phyloP scores from a whole-genome alignment of 2,797 vertebrate species.

The Macroramphosus scolopax region DNA sequence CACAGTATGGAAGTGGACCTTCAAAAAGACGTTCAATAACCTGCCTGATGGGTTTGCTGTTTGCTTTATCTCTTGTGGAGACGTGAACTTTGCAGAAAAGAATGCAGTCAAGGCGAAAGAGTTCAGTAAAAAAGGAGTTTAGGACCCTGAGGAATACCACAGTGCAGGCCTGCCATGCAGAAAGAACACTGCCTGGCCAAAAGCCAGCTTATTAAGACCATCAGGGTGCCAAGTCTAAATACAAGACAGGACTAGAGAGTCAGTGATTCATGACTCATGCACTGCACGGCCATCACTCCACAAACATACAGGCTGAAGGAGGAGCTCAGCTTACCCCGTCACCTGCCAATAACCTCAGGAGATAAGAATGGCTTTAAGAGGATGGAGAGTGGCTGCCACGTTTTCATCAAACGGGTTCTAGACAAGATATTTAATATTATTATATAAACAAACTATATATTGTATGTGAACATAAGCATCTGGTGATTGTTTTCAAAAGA shows the following conservation, averaged over 20 bases:
- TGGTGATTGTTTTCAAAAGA: too few species aligned
- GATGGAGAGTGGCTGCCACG: slow-evolving; percentile 23
- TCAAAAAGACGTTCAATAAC: slow-evolving; percentile 49
- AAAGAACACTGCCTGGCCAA: slow-evolving; percentile 28
- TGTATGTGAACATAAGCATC: not conserved
- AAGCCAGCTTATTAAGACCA: slow-evolving; percentile 42
- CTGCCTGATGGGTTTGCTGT: slow-evolving; percentile 33
- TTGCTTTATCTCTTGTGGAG: slow-evolving; percentile 31
- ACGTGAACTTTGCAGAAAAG: slow-evolving; percentile 25
- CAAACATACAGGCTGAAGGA: slow-evolving; percentile 36
- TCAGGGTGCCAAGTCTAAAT: slow-evolving; percentile 27
- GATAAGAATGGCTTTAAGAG: slow-evolving; percentile 21
- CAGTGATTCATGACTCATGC: slow-evolving; percentile 41
- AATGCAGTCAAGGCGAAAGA: slow-evolving; percentile 16
- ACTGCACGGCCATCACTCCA: slow-evolving; percentile 32
- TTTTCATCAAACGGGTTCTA: too few species aligned
- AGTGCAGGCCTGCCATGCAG: slow-evolving; percentile 1
- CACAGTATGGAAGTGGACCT: slow-evolving; percentile 48
- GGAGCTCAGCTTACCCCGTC: slow-evolving; percentile 41
- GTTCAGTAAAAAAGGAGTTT: slow-evolving; percentile 13
- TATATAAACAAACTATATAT: too few species aligned
- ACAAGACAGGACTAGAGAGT: slow-evolving; percentile 25
- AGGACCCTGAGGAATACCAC: slow-evolving; percentile 26
- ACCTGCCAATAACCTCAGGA: slow-evolving; percentile 47
- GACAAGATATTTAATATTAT: too few species aligned